Base-by-base conservation (phyloP, 2,888 invertebrate genomes). In the Cheilosia scutellata region DNA sequence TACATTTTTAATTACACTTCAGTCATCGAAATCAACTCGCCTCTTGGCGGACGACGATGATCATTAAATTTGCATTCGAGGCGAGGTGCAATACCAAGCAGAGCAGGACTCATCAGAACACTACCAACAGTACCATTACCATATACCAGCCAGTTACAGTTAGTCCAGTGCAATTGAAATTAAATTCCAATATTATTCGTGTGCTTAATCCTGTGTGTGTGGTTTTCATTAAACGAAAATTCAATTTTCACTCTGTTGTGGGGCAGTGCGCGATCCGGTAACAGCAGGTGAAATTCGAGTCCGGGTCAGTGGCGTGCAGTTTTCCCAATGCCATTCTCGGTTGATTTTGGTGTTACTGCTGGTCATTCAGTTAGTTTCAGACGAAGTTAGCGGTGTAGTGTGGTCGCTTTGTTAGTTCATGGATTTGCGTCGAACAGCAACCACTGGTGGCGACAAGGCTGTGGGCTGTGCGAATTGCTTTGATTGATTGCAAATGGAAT, bases 1-100 rank as follows among this genome's bases (percentile, higher is more conserved):
- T 86, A 77, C 68, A 86, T 82, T 75, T 84, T 86, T 82, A 86
- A 86, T 86, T 86, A 86, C 77, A 86, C 66, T 58, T 72, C 72
- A 72, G 71, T 57, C 72, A 62, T 55, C 68, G 83, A 68, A 83
- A 83, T 70, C 68, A 78, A 78, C 83, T 57, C 37, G 57, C 57
- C 44, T 49, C 83, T 63, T 25, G 44, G 57, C 44, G 47, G 70
- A 40, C 13, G n/a, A n/a, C 37, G 37, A 37, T 37, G 33, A 47
- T 82, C 86, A 86, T 86, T 86, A 86, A 82, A 86, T 86, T 86
- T 77, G 55, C 76, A 82, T 49, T 71, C 51, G 40, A 27, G 44
- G 27, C 51, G 40, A 27, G 44, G 27, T 9, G 40, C n/a, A 44
- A 40, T 57, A 16, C 31, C 53, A 58, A 20, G 40, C 44, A 16